Conservation (phyloP, 2,888 invertebrate species). For the Dynastes tityus region DNA sequence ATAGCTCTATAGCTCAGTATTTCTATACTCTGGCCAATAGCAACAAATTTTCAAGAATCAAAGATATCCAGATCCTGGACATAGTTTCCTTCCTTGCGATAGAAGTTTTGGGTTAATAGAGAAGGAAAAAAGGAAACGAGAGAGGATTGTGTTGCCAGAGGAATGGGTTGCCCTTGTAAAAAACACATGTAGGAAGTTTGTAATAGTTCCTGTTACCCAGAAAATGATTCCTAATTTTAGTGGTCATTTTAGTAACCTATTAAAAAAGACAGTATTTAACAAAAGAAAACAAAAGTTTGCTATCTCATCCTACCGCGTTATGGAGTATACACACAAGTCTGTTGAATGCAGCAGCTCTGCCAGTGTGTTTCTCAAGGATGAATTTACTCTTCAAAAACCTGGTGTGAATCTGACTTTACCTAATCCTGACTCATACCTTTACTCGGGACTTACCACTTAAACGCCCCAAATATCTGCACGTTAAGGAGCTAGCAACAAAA, state of each 20-base stretch:
- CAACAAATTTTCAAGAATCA: constrained; percentile 47
- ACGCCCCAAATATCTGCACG: neutral
- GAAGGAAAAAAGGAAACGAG: neutral
- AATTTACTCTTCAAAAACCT: neutral
- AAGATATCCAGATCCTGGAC: constrained; percentile 51
- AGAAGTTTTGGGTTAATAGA: constrained; percentile 53
- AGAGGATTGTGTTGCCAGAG: neutral
- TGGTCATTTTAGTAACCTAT: neutral
- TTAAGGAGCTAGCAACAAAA: neutral
- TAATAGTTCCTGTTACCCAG: neutral
- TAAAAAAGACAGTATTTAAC: too few species aligned
- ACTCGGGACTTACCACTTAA: constrained; percentile 16
- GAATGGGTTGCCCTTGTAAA: neutral
- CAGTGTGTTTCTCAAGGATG: neutral
- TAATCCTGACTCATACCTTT: neutral
- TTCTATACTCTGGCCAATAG: constrained; percentile 48
- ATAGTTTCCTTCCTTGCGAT: constrained; percentile 50
- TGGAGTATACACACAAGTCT: neutral
- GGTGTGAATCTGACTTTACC: neutral
- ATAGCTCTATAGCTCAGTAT: constrained; percentile 48
- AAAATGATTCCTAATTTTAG: neutral
- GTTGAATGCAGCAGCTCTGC: neutral
- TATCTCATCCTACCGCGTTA: neutral
- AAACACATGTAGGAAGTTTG: neutral
- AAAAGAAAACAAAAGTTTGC: neutral